phyloP scores from a whole-genome alignment of 2,888 invertebrate genomes.

The Spilosoma lubricipeda region DNA sequence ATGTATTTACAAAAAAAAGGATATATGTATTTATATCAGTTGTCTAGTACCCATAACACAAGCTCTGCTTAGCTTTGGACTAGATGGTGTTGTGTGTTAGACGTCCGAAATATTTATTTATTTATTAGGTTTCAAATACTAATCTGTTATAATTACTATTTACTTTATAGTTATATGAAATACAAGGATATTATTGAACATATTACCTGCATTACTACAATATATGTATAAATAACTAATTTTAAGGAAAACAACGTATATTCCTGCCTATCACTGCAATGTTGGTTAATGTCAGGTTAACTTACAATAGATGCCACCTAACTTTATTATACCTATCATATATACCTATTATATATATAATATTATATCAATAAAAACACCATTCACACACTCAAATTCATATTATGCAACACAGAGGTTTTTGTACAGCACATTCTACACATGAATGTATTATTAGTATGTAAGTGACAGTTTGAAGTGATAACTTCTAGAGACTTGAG shows the following conservation, averaged over 20 bases:
- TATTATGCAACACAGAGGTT: conserved; percentile 36
- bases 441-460: too few relatives aligned
- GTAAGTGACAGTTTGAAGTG: too few relatives aligned
- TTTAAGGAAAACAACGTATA: conserved; percentile 23
- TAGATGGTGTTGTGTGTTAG: too few relatives aligned
- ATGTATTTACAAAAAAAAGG: too few relatives aligned
- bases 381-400: conserved; percentile 44
- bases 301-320: conserved; percentile 32
- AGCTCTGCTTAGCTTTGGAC: too few relatives aligned
- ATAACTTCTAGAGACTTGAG: too few relatives aligned
- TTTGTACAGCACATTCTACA: conserved; percentile 10
- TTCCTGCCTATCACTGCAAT: not conserved
- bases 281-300: not conserved
- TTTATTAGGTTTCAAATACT: not conserved
- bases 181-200: conserved; percentile 9
- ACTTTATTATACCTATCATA: conserved; percentile 40
- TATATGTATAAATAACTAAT: not conserved
- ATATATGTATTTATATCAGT: too few relatives aligned
- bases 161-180: not conserved
- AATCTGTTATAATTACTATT: not conserved
- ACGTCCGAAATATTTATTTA: too few relatives aligned
- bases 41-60: too few relatives aligned
- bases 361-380: conserved; percentile 46
- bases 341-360: too few relatives aligned
- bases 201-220: conserved; percentile 1